Percentiles rank a stretch among this genome's conserved stretches.
Conservation (phyloP, 1,140 invertebrate genomes). For the Fopius arisanus region DNA sequence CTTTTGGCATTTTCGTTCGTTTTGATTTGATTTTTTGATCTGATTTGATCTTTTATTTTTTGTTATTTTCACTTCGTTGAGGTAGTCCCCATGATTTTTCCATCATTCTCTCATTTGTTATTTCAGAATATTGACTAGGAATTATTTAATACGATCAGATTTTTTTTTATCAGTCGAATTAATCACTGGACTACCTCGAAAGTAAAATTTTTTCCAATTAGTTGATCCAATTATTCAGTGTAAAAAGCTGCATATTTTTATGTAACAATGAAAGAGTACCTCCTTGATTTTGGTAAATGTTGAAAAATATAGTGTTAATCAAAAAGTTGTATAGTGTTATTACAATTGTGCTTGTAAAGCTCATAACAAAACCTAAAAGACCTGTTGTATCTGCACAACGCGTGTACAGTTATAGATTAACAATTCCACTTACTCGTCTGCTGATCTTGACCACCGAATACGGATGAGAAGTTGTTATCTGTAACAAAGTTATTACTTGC, state of each 20-base stretch:
- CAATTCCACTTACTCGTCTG: conserved; percentile 71
- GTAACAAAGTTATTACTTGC: conserved; percentile 82
- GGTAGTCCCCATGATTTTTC: background rate
- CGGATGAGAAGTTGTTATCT: conserved; percentile 85
- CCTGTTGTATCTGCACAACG: background rate
- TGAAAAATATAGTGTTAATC: conserved; percentile 6
- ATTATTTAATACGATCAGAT: too few relatives aligned
- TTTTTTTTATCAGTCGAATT: too few relatives aligned
- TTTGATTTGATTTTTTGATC: background rate
- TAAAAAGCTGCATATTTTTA: conserved; percentile 16
- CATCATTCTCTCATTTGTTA: background rate
- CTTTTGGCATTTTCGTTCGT: conserved; percentile 22
- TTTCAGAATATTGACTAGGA: too few relatives aligned
- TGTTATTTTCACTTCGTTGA: background rate
- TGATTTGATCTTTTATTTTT: background rate
- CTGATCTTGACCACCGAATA: conserved; percentile 79
- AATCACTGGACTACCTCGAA: background rate
- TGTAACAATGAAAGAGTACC: background rate
- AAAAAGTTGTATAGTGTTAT: conserved; percentile 9
- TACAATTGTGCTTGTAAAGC: conserved; percentile 10
- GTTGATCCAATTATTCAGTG: background rate
- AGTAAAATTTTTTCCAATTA: background rate
- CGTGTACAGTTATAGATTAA: background rate
- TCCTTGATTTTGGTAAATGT: background rate
- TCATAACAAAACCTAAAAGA: conserved; percentile 11